Percentiles rank a stretch among this genome's conserved stretches.
phyloP scores from a whole-genome alignment of 2,113 vertebrate genomes.

The Phaethon lepturus region DNA sequence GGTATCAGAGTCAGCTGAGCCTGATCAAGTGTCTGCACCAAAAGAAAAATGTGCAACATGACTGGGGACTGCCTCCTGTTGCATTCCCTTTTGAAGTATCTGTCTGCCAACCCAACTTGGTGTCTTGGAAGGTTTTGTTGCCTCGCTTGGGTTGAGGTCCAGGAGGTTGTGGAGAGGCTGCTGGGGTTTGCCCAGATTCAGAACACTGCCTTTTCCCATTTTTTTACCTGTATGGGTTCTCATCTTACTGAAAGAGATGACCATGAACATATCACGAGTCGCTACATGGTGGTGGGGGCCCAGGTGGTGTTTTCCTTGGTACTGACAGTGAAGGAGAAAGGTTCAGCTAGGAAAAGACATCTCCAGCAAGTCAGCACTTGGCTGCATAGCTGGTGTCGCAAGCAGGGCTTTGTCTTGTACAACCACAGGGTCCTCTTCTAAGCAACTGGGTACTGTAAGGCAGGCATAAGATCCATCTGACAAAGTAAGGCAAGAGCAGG shows the following conservation, averaged over 20 bases:
- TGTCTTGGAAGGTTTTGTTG: not conserved
- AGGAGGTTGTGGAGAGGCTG: not conserved
- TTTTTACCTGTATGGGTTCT: not conserved
- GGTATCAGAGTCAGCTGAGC: not conserved
- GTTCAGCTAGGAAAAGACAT: not conserved
- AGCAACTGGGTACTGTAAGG: accelerated
- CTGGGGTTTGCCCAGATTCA: not conserved
- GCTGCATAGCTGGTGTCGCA: not conserved
- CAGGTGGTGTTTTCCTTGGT: not conserved
- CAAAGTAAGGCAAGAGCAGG: not conserved
- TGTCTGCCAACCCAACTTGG: not conserved
- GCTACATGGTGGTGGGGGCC: not conserved
- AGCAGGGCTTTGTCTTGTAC: not conserved
- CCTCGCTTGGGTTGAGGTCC: not conserved
- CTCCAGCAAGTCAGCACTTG: not conserved
- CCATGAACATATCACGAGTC: not conserved
- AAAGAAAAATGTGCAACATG: not conserved
- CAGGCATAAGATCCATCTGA: not conserved
- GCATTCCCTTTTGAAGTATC: not conserved
- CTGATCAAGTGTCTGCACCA: not conserved
- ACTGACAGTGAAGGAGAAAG: not conserved
- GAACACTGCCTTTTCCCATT: not conserved
- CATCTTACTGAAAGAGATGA: not conserved
- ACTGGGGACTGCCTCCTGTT: not conserved
- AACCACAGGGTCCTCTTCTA: not conserved